Base-by-base conservation (phyloP, 1,140 invertebrate species). In the Calliopsis andreniformis region DNA sequence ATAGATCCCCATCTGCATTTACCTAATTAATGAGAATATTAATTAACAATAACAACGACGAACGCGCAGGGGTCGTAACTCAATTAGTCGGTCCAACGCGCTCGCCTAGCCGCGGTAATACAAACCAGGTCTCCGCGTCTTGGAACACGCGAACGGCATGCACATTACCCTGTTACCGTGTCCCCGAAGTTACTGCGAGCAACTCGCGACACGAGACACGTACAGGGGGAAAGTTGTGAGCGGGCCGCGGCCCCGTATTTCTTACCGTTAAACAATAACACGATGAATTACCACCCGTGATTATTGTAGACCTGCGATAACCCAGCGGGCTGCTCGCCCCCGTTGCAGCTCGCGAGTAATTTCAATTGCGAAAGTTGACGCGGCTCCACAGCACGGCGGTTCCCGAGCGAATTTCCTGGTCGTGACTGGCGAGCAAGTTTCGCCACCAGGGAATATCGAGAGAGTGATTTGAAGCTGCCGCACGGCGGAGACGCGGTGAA, bases 151-250 rank as follows among this genome's bases (percentile, higher is more conserved):
- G 76, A 67, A 30, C 63, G 55, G 45, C 56, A n/a, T 49, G 75
- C 58, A 56, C 75, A 73, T 83, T 82, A 78, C 68, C 79, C 72
- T 49, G 80, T 83, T 83, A 82, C 64, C 47, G 68, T 58, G 69
- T 78, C 49, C 67, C 64, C 76, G 42, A 82, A 83, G 64, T 82
- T 77, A 45, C 35, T 10, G 32, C 63, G 39, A 42, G 49, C 43
- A 76, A 69, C 71, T 55, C 51, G 53, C 12, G 72, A 1, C 47
- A 28, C 25, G 43, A 25, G 64, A 75, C 43, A 69, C 43, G 18
- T 71, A 42, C 51, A 76, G 63, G 43, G 16, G 53, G 6, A 25
- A 69, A 76, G 25, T 76, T 69, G 14, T 32, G 14, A 18, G 32
- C 25, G 18, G 3, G 30, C 5, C n/a, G 58, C 14, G 10, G 2